A percentile compares a stretch with the other conserved stretches of the same genome.
Conservation (phyloP, 64 coral and sea anemone species). For the Catalaphyllia jardinei region DNA sequence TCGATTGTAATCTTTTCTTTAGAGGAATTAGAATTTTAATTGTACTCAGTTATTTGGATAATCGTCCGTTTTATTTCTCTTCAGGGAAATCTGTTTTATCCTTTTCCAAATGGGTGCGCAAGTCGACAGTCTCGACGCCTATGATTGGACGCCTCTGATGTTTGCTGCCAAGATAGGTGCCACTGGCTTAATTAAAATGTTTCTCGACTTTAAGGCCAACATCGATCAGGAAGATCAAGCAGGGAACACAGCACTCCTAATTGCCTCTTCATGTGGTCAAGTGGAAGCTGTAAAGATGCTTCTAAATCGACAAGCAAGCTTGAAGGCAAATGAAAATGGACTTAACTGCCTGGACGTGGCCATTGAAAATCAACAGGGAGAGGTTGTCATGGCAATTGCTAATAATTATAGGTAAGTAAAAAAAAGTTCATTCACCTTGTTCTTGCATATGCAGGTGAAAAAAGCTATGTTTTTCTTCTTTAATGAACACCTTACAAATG, state of each 20-base stretch:
- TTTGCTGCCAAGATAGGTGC: slow-evolving; percentile 75
- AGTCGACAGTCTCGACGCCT: slow-evolving; percentile 49
- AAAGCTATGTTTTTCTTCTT: too few species aligned
- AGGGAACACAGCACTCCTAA: slow-evolving; percentile 69
- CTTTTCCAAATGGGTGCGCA: slow-evolving; percentile 76
- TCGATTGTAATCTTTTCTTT: too few species aligned
- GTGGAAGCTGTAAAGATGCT: slow-evolving; percentile 54
- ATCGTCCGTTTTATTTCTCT: neutral
- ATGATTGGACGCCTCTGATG: slow-evolving; percentile 83
- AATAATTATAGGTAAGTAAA: slow-evolving; percentile 44
- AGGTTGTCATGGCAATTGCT: slow-evolving; percentile 65
- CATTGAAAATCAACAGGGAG: slow-evolving; percentile 51
- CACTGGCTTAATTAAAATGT: neutral
- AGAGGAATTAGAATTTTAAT: too few species aligned
- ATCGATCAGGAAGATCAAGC: slow-evolving; percentile 45
- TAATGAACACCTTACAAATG: too few species aligned
- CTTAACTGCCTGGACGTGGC: slow-evolving; percentile 73
- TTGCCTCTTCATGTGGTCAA: slow-evolving; percentile 64
- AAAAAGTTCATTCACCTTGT: neutral
- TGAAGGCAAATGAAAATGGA: slow-evolving; percentile 31
- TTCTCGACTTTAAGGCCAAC: slow-evolving; percentile 50
- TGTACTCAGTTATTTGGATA: too few species aligned
- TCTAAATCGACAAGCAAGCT: slow-evolving; percentile 56
- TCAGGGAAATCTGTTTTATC: slow-evolving; percentile 63
- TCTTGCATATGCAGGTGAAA: too few species aligned